Evolutionary conservation across 2,888 invertebrate species (phyloP), one percentile per base, ranked within the genome.

Genomic region (Bellardia pandia): DNA sequence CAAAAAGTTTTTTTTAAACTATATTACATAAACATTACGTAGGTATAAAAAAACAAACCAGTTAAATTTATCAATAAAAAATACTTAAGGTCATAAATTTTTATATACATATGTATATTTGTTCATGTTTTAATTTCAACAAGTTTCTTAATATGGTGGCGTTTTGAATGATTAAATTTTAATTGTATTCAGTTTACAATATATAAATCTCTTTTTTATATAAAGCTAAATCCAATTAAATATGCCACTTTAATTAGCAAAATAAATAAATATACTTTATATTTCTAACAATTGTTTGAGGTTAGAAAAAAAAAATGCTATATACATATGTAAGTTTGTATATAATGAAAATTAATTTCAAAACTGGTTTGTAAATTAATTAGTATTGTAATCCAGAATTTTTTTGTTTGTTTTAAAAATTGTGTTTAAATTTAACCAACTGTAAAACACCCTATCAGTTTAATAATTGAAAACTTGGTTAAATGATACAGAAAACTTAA

Each of bases 141-240:
- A 69, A 75, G 86, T 79, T 82, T 82, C 82, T 53, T 48, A 72
- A 77, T 85, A 79, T 71, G 86, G 82, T 16, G 16, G 33, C 6
- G 42, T 53, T 53, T 69, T 60, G 16, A 51, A 45, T 53, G 3
- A 16, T 30, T 37, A 56, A 58, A 66, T 23, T 58, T 58, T 58
- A 33, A 58, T 58, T 58, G 13, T 13, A 30, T 48, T 16, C 16
- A 37, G 48, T 62, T 48, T 48, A 75, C 11, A 48, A 68, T 7
- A 6, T 6, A 53, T n/a, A 53, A 69, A 69, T 69, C 30, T 69
- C 7, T 66, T 66, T 66, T 66, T 9, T 13, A 33, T 6, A 30
- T 48, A 48, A 30, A 33, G 8, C 5, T 45, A 45, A 58, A 58
- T 33, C 13, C 11, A 13, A n/a, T n/a, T 51, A 51, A 14, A 51